phyloP scores from a whole-genome alignment of 2,797 vertebrate species.

The Furcifer pardalis region DNA sequence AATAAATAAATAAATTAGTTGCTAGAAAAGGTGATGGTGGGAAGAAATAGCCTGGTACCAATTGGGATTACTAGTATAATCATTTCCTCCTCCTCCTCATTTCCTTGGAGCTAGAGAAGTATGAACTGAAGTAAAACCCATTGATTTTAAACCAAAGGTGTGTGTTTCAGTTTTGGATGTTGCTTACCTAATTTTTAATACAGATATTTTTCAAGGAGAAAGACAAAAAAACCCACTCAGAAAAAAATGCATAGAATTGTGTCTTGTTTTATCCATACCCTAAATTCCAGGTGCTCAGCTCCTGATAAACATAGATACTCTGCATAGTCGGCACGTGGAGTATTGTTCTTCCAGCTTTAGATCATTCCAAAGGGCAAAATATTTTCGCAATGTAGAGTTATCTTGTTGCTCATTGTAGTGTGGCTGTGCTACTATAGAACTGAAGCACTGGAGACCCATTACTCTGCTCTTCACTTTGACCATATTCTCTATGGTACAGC shows the following conservation, averaged over 20 bases:
- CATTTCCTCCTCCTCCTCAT: slow-evolving; percentile 1
- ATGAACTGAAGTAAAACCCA: slow-evolving; percentile 36
- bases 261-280: slow-evolving; percentile 1
- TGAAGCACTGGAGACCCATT: slow-evolving; percentile 23
- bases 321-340: not conserved
- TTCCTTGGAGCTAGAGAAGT: slow-evolving; percentile 25
- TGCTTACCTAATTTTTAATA: slow-evolving; percentile 64
- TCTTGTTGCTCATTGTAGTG: not conserved
- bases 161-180: slow-evolving; percentile 57
- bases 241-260: slow-evolving; percentile 3
- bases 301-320: not conserved
- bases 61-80: slow-evolving; percentile 28
- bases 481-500: slow-evolving; percentile 3
- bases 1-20: not conserved
- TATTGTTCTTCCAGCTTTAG: not conserved
- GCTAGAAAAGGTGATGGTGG: not conserved
- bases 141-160: slow-evolving; percentile 68
- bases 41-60: not conserved
- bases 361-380: slow-evolving; percentile 3
- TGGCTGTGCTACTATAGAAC: slow-evolving; percentile 23
- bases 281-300: not conserved
- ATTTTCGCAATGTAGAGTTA: not conserved
- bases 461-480: not conserved
- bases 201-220: slow-evolving; percentile 19
- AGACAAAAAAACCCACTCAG: slow-evolving; percentile 38